Base-by-base conservation (phyloP, 2,113 vertebrate genomes). In the Egretta garzetta region DNA sequence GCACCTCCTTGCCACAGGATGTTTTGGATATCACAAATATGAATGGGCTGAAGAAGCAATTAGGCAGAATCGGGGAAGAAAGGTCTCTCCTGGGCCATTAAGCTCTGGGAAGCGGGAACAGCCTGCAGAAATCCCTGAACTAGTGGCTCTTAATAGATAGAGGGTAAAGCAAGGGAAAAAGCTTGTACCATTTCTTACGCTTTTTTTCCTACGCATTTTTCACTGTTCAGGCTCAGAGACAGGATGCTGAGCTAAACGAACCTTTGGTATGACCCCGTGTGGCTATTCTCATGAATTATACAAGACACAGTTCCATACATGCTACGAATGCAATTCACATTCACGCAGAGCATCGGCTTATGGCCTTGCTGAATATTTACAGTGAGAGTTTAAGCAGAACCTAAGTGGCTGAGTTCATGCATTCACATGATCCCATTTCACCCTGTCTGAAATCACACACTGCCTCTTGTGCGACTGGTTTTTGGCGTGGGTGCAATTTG, bases 261-360 rank as follows among this genome's bases (percentile, higher is more conserved):
- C 75, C 91, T 93, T 88, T 88, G 79, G 66, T 88, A 14, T 86
- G 82, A 97, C 79, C 88, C 71, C 3, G 3, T 70, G 93, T 86
- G 88, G 82, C 67, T 92, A 28, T 60, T 75, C 88, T 97, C 82
- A 88, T 96, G 71, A 95, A 96, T 96, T 96, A 93, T 95, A 93
- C 91, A 97, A 80, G 67, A 30, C n/a, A 41, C 32, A 49, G 75
- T 76, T 62, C 83, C 37, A 52, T 22, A 33, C 28, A 15, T 30
- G 58, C 58, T 56, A 41, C 1, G 8, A 75, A 96, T 90, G 71
- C 82, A 58, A 92, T 90, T 73, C 86, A n/a, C 71, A 90, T 96
- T 86, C 93, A 80, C 0, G 1, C 63, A n/a, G 88, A 92, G 88
- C 58, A 33, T 5, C 3, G 1, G 75, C 82, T 93, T 22, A n/a